Evolutionary conservation across 2,113 vertebrate species (phyloP), one percentile per base, ranked within the genome.

Genomic region (Vulpes vulpes): DNA sequence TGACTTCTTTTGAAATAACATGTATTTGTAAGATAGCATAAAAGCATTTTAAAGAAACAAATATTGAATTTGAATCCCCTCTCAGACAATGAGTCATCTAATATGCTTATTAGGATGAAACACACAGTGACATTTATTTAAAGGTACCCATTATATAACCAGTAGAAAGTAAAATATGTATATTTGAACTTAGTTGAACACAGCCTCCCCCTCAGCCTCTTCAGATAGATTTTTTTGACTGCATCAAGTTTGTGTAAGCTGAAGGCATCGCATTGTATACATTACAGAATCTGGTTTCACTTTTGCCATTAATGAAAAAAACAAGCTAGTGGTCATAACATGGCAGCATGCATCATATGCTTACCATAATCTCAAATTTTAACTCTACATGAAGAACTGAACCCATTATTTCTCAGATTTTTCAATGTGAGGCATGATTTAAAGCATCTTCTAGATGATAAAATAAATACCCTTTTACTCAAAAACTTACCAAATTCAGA

Each of bases 1-100:
- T 97, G 97, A 93, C 94, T 92, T 64, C 32, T 95, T 95, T 95
- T 95, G 92, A 95, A 97, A 96, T 89, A 84, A 74, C 62, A 86
- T 74, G 49, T n/a, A 80, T 95, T 91, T 97, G 32, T 91, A 89
- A 93, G 51, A 93, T n/a, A 71, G 53, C 71, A 86, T 94, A 94
- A 94, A 94, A 93, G 10, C 62, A 60, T 32, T 95, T 90, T 88
- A 89, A 93, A 84, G 64, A 89, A 96, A 97, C 30, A 87, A 95
- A 94, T 89, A 85, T 97, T 87, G 67, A 81, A 35, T 94, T 96
- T 97, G 88, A 97, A 96, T 96, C 81, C 12, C 19, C 30, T 85
- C 74, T 95, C 83, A 89, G 71, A 89, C 32, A 97, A 95, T 82
- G 49, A 90, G 30, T 96, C 71, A 81, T 86, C 51, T 85, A 78